Conservation (phyloP, 2,113 vertebrate species). For the Sylvilagus bachmani region DNA sequence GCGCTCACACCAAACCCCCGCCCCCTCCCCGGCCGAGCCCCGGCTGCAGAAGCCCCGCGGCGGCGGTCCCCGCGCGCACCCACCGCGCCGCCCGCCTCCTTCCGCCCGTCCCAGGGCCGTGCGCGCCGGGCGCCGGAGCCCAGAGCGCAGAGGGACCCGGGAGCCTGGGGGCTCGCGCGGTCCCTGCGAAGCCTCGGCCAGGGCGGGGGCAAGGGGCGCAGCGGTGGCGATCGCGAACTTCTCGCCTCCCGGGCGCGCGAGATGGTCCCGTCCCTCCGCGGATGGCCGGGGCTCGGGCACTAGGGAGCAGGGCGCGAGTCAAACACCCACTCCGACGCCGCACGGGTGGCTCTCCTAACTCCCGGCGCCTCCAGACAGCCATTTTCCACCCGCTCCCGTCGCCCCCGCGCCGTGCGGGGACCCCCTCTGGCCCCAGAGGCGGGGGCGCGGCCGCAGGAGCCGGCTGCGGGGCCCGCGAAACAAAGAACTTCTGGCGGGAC, state of each 20-base stretch:
- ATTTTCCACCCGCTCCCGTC: constrained; percentile 33
- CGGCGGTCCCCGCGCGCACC: neutral
- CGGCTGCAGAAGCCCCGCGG: neutral
- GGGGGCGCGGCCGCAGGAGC: constrained; percentile 13
- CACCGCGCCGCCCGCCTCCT: neutral
- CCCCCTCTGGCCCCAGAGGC: neutral
- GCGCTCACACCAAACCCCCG: constrained; percentile 17
- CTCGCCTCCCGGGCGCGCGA: neutral
- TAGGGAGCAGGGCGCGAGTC: neutral
- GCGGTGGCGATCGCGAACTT: constrained; percentile 23
- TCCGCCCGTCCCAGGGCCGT: neutral
- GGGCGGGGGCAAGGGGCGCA: too few species aligned
- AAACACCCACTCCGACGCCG: neutral
- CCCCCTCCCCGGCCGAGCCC: constrained; percentile 2
- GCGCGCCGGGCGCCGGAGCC: neutral
- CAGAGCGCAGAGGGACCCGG: neutral
- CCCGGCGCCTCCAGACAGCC: constrained; percentile 61
- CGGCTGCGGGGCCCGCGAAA: constrained; percentile 24
- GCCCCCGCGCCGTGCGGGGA: neutral
- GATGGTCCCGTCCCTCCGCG: neutral
- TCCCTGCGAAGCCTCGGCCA: neutral
- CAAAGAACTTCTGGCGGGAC: constrained; percentile 83
- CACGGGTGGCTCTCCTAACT: neutral
- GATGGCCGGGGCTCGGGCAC: neutral
- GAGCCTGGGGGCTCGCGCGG: neutral